Percentiles rank a stretch among this genome's conserved stretches.
Evolutionary conservation across 2,797 vertebrate species (phyloP).

Genomic region (Peromyscus melanophrys): DNA sequence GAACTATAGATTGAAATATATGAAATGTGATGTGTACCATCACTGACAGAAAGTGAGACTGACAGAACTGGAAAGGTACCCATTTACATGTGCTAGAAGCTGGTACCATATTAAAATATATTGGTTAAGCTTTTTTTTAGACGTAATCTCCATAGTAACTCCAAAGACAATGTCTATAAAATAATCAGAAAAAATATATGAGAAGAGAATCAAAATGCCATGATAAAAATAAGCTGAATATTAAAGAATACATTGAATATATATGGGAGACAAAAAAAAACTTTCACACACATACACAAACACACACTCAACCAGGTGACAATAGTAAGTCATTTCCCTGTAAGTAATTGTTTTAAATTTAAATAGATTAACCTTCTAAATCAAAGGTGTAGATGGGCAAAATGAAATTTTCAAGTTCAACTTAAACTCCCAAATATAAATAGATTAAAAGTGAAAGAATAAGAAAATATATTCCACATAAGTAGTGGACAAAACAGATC

Average conservation of each 20-base stretch:
- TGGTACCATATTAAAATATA: background rate
- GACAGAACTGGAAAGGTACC: background rate
- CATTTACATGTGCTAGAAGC: background rate
- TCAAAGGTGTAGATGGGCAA: background rate
- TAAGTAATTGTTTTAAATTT: background rate
- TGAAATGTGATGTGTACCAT: background rate
- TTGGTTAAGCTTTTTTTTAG: background rate
- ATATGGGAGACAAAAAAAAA: background rate
- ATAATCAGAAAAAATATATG: background rate
- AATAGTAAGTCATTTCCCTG: background rate
- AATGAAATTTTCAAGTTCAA: background rate
- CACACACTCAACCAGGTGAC: background rate
- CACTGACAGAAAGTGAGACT: background rate
- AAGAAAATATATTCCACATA: background rate
- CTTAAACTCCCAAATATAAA: background rate
- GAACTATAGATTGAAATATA: conserved; percentile 4
- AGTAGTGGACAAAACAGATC: background rate
- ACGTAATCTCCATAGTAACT: background rate
- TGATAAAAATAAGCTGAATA: background rate
- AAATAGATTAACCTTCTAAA: background rate
- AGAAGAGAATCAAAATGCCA: background rate
- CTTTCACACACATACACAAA: background rate
- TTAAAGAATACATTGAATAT: background rate
- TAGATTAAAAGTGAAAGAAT: background rate
- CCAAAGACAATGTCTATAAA: background rate